Evolutionary conservation across 2,888 invertebrate species (phyloP).

Genomic region (Arge pagana): DNA sequence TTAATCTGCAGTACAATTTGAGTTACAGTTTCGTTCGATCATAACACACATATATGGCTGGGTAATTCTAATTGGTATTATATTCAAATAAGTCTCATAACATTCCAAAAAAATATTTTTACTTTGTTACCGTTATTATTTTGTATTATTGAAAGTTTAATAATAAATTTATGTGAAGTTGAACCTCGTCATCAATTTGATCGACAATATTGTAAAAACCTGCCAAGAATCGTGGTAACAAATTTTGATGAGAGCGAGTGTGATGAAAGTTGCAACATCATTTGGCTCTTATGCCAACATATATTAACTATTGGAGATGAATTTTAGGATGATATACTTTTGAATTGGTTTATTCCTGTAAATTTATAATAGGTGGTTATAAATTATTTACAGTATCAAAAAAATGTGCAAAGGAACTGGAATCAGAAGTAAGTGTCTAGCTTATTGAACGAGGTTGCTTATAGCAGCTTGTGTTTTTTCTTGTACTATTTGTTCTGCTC

Average conservation of each 20-base stretch:
- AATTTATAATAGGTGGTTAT: constrained; percentile 1
- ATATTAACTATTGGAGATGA: not conserved
- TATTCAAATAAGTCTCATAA: no score
- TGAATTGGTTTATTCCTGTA: not conserved
- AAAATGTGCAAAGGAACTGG: constrained; percentile 18
- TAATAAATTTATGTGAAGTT: constrained; percentile 18
- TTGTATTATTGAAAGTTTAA: constrained; percentile 12
- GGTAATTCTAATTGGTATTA: constrained; percentile 12
- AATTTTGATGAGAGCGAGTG: no score
- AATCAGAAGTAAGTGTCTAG: constrained; percentile 15
- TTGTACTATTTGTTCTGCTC: constrained; percentile 72
- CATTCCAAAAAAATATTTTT: no score
- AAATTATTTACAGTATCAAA: constrained; percentile 25
- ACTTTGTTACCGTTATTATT: constrained; percentile 20
- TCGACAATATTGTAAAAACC: no score
- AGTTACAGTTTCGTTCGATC: no score
- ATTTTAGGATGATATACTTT: not conserved
- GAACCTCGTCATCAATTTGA: no score
- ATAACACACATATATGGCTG: no score
- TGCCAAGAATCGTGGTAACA: no score
- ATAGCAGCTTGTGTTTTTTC: constrained; percentile 59
- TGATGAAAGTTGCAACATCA: no score
- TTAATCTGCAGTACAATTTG: no score
- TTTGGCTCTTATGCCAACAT: not conserved
- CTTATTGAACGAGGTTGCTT: constrained; percentile 27